These are phyloP conservation scores for Conomelus anceps DNA, from an alignment of 2,888 invertebrate genomes.

Conservation along the genomic window DNA sequence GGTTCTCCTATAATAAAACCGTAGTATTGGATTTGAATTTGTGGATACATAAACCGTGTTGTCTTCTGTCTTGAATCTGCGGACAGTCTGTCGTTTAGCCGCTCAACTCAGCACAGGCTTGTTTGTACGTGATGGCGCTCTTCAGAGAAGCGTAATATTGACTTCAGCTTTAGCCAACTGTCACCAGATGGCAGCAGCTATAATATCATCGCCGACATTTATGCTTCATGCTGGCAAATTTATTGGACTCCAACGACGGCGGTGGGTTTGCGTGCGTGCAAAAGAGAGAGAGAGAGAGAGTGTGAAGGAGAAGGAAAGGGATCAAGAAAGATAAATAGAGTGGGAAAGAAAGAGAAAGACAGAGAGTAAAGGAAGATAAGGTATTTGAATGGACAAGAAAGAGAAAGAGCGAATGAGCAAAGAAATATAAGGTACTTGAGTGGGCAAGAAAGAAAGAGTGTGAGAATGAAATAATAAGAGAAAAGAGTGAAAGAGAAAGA, in stretches of 20 bases:
- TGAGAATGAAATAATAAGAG: too few species aligned
- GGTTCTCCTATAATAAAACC: too few species aligned
- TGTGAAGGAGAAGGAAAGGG: not conserved
- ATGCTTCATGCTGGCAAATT: not conserved
- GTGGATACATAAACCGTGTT: not conserved
- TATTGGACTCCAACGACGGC: not conserved
- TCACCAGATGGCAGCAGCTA: not conserved
- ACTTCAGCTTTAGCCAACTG: not conserved
- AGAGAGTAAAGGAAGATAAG: too few species aligned
- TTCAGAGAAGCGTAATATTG: not conserved
- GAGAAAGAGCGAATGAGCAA: too few species aligned
- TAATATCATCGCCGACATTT: not conserved
- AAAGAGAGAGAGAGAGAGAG: not conserved
- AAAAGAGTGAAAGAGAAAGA: too few species aligned
- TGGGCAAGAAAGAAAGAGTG: too few species aligned
- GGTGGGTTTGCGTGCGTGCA: not conserved
- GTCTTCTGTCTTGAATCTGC: not conserved
- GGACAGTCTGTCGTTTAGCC: not conserved
- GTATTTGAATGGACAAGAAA: too few species aligned
- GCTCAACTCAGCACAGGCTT: not conserved
- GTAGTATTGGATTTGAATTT: too few species aligned
- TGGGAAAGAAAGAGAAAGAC: too few species aligned
- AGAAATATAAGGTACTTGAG: too few species aligned
- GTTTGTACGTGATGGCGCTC: not conserved
- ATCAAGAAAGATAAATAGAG: too few species aligned